Base-by-base conservation (phyloP, 1,140 invertebrate genomes). In the Aphis craccivora region DNA sequence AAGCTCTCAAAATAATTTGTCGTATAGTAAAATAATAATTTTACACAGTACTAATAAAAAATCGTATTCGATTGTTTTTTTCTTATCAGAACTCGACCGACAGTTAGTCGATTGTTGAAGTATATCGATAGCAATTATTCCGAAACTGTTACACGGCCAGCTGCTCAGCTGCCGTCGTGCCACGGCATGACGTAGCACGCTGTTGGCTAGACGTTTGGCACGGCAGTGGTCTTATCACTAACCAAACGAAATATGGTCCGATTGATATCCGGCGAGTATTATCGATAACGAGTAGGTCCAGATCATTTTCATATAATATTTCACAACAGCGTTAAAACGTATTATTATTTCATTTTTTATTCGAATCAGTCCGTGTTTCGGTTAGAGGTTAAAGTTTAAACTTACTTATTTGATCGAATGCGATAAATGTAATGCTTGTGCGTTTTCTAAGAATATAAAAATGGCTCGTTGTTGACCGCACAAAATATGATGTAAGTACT, bases 201-300 rank as follows among this genome's bases (percentile, higher is more conserved):
- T 76, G 60, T 76, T 76, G 83, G 40, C 37, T 3, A 40, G 37
- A 40, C 83, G 83, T 23, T 43, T 76, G 60, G 83, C 9, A 23
- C 83, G 23, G 37, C 37, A 40, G 83, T 14, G 35, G 60, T 7
- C 40, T 40, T 86, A 84, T 84, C 83, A 84, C 84, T 14, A 40
- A 37, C 22, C 40, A 20, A 25, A 25, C 83, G 35, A 88, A 88
- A 35, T 86, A 51, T 88, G 86, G 45, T 88, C 30, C 45, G 86
- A 88, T 48, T 88, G 86, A 88, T 88, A 88, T 48, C 43, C 86
- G 86, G 86, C 86, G 86, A 88, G 86, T 30, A 45, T 45, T 86
- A 48, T n/a, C 86, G 76, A 83, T 83, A 86, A 30, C 84, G 25
- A 40, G 23, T 43, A 25, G 25, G 48, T 51, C 23, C 18, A 0